These are phyloP conservation scores for Petrocephalus schoutedeni DNA, from an alignment of 2,797 vertebrate species.

Conservation along the genomic window DNA sequence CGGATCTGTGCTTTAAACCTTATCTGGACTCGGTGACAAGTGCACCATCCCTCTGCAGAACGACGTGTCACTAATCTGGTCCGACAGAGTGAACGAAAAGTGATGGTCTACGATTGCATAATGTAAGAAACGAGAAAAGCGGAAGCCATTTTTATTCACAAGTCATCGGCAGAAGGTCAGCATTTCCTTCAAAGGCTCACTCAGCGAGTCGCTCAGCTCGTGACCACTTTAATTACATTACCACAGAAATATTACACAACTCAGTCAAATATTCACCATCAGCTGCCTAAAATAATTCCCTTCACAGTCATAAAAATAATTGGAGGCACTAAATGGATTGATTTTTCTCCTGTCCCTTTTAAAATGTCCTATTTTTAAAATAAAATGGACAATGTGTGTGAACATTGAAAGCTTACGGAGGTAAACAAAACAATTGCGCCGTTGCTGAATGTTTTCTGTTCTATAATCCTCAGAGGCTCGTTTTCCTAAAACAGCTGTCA, in stretches of 20 bases:
- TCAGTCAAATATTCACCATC: neutral
- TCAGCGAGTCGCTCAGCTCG: neutral
- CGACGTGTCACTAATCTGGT: neutral
- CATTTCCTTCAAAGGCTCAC: neutral
- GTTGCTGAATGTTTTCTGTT: neutral
- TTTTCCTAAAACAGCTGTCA: neutral
- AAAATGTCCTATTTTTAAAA: neutral
- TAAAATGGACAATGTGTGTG: neutral
- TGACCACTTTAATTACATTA: neutral
- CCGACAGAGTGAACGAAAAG: no score
- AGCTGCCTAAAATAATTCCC: neutral
- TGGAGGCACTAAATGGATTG: neutral
- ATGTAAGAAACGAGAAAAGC: neutral
- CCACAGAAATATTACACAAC: conserved; percentile 7
- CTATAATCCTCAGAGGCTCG: neutral
- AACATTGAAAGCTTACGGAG: neutral
- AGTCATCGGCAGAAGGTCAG: neutral
- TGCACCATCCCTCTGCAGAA: neutral
- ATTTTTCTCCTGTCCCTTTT: neutral
- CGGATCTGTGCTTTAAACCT: neutral
- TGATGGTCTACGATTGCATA: no score
- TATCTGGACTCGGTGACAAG: neutral
- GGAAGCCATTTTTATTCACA: neutral
- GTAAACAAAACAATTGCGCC: neutral
- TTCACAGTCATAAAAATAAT: neutral